phyloP scores from a whole-genome alignment of 2,113 vertebrate genomes.

The Notiomystis cincta region DNA sequence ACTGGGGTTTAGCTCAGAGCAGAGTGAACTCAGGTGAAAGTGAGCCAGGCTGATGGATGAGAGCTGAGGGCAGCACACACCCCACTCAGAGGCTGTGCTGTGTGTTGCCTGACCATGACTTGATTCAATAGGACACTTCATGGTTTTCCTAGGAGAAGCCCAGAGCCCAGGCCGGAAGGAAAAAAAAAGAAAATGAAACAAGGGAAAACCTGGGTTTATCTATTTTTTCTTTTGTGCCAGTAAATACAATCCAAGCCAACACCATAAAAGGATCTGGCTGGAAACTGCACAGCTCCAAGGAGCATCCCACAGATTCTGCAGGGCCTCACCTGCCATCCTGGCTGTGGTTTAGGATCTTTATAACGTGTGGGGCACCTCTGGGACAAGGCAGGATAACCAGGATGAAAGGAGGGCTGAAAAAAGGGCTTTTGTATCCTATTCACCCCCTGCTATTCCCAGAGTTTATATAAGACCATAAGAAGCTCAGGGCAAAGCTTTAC shows the following conservation, averaged over 20 bases:
- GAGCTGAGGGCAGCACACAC: neutral
- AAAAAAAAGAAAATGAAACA: neutral
- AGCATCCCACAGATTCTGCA: neutral
- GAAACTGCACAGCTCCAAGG: neutral
- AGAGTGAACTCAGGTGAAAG: neutral
- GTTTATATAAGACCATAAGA: neutral
- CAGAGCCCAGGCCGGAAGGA: neutral
- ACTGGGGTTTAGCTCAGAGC: neutral
- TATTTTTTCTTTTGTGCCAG: neutral
- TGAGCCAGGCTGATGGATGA: neutral
- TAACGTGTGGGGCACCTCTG: neutral
- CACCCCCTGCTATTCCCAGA: neutral
- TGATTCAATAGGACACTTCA: neutral
- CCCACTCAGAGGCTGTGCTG: neutral
- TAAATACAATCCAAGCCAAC: neutral
- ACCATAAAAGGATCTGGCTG: neutral
- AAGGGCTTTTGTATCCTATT: neutral
- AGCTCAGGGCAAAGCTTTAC: neutral
- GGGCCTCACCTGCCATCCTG: neutral
- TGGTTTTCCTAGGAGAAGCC: neutral
- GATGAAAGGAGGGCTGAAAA: too few species aligned
- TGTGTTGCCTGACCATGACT: neutral
- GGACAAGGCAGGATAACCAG: neutral
- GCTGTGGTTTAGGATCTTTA: neutral
- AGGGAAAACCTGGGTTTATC: neutral